A percentile compares a stretch with the other conserved stretches of the same genome.
Evolutionary conservation across 2,797 vertebrate species (phyloP).

Genomic region (Apogon talboti): DNA sequence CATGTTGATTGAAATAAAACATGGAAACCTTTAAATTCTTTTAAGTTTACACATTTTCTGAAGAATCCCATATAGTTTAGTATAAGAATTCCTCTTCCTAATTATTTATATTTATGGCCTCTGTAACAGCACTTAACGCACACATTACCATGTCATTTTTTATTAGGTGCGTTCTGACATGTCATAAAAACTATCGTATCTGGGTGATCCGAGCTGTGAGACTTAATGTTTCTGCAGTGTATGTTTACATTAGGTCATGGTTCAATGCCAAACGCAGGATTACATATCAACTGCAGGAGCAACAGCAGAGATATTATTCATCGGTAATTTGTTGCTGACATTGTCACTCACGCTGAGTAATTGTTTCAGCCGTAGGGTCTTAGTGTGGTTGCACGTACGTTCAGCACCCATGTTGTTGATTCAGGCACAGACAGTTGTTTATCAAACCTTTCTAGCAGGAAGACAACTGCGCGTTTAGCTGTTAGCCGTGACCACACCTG

Average conservation of each 20-base stretch:
- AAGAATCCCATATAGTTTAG: too few species aligned
- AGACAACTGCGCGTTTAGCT: conserved; percentile 2
- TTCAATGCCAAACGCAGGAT: background rate
- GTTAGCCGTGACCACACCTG: conserved; percentile 49
- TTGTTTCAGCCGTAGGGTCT: conserved; percentile 17
- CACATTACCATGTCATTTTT: background rate
- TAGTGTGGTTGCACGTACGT: background rate
- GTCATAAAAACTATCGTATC: background rate
- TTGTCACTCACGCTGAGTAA: conserved; percentile 8
- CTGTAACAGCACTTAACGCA: background rate
- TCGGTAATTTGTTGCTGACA: conserved; percentile 7
- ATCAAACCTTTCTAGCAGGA: background rate
- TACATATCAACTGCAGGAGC: conserved; percentile 3
- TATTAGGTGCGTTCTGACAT: background rate
- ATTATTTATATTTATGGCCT: too few species aligned
- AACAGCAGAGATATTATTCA: conserved; percentile 9
- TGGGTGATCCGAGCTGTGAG: background rate
- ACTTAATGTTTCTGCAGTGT: background rate
- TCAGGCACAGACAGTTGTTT: conserved; percentile 59
- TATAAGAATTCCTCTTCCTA: too few species aligned
- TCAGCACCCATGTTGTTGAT: conserved; percentile 4
- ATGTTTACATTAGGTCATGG: conserved; percentile 1
- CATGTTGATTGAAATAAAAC: too few species aligned
- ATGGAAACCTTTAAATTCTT: too few species aligned
- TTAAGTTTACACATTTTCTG: too few species aligned